Conservation (phyloP, 1,140 invertebrate genomes). For the Bombus cullumanus region DNA sequence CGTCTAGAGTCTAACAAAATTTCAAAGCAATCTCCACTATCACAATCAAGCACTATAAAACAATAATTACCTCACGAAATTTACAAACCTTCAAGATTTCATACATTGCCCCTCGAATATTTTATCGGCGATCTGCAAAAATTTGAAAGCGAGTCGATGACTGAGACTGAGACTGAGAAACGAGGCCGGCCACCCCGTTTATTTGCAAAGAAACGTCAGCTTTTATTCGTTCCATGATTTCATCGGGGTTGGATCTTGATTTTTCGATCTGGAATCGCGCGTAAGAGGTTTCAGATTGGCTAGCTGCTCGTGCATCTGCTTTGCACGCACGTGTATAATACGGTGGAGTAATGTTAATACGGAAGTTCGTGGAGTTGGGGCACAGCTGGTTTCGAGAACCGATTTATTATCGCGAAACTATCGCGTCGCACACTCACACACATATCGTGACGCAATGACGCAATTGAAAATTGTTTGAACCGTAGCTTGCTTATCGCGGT, state of each 20-base stretch:
- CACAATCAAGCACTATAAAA: not conserved
- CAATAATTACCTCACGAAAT: constrained; percentile 7
- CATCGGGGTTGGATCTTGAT: constrained; percentile 68
- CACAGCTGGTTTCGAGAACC: constrained; percentile 53
- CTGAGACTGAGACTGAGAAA: constrained; percentile 33
- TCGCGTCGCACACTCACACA: not conserved
- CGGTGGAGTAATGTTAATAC: constrained; percentile 8
- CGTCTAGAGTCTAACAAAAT: constrained; percentile 37
- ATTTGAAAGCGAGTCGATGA: constrained; percentile 10
- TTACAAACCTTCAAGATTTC: constrained; percentile 10
- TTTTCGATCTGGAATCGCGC: constrained; percentile 51
- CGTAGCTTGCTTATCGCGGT: constrained; percentile 1
- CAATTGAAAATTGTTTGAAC: constrained; percentile 4
- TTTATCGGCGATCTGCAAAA: constrained; percentile 55
- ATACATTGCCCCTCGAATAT: not conserved
- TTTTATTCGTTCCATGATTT: constrained; percentile 47
- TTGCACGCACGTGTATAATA: constrained; percentile 13
- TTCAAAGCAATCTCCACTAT: constrained; percentile 2
- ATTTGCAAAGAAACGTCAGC: constrained; percentile 8
- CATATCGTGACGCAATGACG: constrained; percentile 28
- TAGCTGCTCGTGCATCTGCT: constrained; percentile 44
- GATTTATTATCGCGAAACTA: constrained; percentile 48
- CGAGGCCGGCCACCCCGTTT: not conserved
- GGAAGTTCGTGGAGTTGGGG: constrained; percentile 19
- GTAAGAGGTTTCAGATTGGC: constrained; percentile 25